Percentiles rank a stretch among this genome's conserved stretches.
phyloP scores from a whole-genome alignment of 1,140 invertebrate genomes.

The Phthorimaea operculella region DNA sequence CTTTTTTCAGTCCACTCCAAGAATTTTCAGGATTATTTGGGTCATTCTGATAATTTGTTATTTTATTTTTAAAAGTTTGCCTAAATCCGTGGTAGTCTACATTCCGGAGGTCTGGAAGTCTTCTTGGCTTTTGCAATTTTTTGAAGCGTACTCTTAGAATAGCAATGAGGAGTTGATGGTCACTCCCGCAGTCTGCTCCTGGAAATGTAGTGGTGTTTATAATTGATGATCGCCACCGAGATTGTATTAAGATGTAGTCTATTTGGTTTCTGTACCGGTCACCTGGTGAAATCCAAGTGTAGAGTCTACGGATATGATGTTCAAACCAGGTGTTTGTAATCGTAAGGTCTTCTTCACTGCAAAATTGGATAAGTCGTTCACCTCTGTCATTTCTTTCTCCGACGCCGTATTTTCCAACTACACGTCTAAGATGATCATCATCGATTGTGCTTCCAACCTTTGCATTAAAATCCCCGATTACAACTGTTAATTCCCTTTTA shows the following conservation, averaged over 20 bases:
- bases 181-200: slow-evolving; percentile 11
- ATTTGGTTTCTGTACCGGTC: slow-evolving; percentile 13
- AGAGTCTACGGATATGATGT: slow-evolving; percentile 3
- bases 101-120: too few relatives aligned
- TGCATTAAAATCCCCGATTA: slow-evolving; percentile 8
- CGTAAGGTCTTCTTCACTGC: slow-evolving; percentile 10
- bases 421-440: slow-evolving; percentile 13
- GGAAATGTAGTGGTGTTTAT: slow-evolving; percentile 10
- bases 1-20: too few relatives aligned
- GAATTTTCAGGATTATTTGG: too few relatives aligned
- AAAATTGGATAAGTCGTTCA: slow-evolving; percentile 15
- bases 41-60: too few relatives aligned
- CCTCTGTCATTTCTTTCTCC: slow-evolving; percentile 19
- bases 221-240: slow-evolving; percentile 14
- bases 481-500: slow-evolving; percentile 1
- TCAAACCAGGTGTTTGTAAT: slow-evolving; percentile 14
- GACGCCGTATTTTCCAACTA: slow-evolving; percentile 17
- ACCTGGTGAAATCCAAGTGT: slow-evolving; percentile 11
- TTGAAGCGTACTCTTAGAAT: not conserved
- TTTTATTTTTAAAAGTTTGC: too few relatives aligned
- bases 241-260: slow-evolving; percentile 14
- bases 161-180: not conserved
- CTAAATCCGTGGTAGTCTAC: too few relatives aligned
- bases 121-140: too few relatives aligned
- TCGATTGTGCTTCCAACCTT: slow-evolving; percentile 10